Base-by-base conservation (phyloP, 23 tunicate genomes). In the Botrylloides violaceus region DNA sequence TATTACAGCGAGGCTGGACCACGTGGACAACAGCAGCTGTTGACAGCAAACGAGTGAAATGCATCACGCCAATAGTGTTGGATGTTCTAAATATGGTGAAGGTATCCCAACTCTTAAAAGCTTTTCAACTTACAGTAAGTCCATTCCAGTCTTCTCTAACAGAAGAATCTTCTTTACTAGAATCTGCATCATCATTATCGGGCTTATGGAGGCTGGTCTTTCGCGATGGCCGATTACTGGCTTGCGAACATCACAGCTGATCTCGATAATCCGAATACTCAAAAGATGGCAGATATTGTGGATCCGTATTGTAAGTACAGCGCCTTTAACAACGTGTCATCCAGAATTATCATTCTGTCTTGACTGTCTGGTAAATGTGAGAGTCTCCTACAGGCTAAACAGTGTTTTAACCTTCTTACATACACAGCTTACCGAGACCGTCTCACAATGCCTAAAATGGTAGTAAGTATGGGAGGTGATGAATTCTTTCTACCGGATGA, bases 191-290 rank as follows among this genome's bases (percentile, higher is more conserved):
- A 92, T 65, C 91, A 92, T 49, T 92, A 71, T 75, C 79, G 92
- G 21, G 98, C 98, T 0, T 92, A 84, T 60, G 98, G 98, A 9
- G 98, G 98, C 9, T 92, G 98, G 98, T 71, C 82, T 30, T 92
- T 92, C 53, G 98, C 98, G 4, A 72, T 92, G 79, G 66, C 38
- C 29, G 92, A 86, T 71, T 92, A 92, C 49, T 92, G 71, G 58
- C 71, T 73, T 38, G 92, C 88, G 64, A 76, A 84, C 59, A 80
- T 92, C 58, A 92, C 98, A 18, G 49, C 53, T 62, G 91, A 86
- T 48, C 58, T 92, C 28, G 98, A 92, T 58, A 84, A 92, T 43
- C 92, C 98, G 1, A 79, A 79, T 58, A 84, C 82, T 63, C 77
- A 73, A 31, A 71, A 84, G 50, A 64, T 86, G 73, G 80, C 87